Percentiles rank a stretch among this genome's conserved stretches.
Evolutionary conservation across 2,888 invertebrate genomes (phyloP).

Genomic region (Lepidochrysops patricia): DNA sequence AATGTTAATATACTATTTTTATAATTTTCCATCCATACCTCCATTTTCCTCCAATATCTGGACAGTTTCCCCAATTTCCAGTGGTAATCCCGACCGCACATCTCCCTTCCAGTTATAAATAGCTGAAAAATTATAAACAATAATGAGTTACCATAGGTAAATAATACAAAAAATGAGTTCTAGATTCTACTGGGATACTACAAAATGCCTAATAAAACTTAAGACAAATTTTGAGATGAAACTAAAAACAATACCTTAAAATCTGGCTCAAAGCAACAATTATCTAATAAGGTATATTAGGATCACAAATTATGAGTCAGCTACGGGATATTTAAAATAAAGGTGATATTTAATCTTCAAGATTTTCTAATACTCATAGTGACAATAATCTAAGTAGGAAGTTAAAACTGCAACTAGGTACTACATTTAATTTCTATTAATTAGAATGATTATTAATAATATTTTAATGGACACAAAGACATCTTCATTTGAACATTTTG

Average conservation of each 20-base stretch:
- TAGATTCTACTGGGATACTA: no score
- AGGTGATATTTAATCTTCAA: neutral
- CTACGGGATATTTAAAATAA: neutral
- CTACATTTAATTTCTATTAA: neutral
- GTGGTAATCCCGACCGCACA: slow-evolving; percentile 83
- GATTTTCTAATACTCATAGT: no score
- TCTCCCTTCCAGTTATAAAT: slow-evolving; percentile 94
- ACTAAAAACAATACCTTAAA: no score
- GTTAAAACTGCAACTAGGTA: neutral
- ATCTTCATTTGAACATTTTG: neutral
- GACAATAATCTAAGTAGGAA: no score
- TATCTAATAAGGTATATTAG: no score
- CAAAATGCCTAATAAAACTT: no score
- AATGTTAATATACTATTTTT: no score
- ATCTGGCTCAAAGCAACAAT: no score
- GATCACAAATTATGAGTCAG: neutral
- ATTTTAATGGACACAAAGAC: neutral
- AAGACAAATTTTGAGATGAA: no score
- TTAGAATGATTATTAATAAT: neutral
- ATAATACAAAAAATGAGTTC: neutral
- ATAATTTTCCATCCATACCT: slow-evolving; percentile 67
- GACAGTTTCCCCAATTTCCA: slow-evolving; percentile 94
- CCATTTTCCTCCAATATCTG: slow-evolving; percentile 93
- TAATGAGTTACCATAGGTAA: slow-evolving; percentile 8
- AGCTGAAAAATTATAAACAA: slow-evolving; percentile 73